Evolutionary conservation across 2,888 invertebrate species (phyloP).

Genomic region (Luperina testacea): DNA sequence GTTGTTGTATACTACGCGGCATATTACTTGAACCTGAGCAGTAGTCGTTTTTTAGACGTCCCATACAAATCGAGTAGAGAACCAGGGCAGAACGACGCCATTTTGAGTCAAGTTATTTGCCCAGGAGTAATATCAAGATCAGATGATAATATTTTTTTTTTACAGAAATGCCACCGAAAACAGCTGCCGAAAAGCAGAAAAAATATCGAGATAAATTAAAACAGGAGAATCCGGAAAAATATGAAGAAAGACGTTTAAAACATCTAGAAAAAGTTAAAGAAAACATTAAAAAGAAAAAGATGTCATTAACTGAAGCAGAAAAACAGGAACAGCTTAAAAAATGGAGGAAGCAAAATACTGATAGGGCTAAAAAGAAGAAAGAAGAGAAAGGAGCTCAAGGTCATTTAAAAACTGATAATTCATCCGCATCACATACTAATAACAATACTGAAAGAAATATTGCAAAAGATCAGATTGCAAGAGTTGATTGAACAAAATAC

Average conservation of each 20-base stretch:
- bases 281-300: slow-evolving; percentile 16
- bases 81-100: slow-evolving; percentile 9
- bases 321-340: slow-evolving; percentile 12
- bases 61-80: slow-evolving; percentile 10
- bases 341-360: slow-evolving; percentile 15
- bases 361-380: slow-evolving; percentile 23
- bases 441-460: slow-evolving; percentile 11
- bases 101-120: slow-evolving; percentile 16
- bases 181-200: slow-evolving; percentile 29
- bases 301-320: slow-evolving; percentile 15
- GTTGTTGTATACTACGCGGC: neutral
- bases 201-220: slow-evolving; percentile 31
- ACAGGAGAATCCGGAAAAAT: slow-evolving; percentile 25
- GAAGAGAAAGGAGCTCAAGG: slow-evolving; percentile 15
- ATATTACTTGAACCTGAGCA: slow-evolving; percentile 3
- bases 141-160: slow-evolving; percentile 7
- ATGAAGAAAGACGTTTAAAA: slow-evolving; percentile 23
- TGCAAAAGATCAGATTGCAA: slow-evolving; percentile 12
- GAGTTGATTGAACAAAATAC: slow-evolving; percentile 10
- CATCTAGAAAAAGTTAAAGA: slow-evolving; percentile 17
- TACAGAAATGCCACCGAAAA: slow-evolving; percentile 26
- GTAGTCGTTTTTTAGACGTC: slow-evolving; percentile 10
- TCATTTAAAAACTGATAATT: slow-evolving; percentile 24
- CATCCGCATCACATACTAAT: slow-evolving; percentile 13
- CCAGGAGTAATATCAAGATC: slow-evolving; percentile 4